Evolutionary conservation across 2,113 vertebrate genomes (phyloP), one percentile per base, ranked within the genome.

Genomic region (Archocentrus centrarchus): DNA sequence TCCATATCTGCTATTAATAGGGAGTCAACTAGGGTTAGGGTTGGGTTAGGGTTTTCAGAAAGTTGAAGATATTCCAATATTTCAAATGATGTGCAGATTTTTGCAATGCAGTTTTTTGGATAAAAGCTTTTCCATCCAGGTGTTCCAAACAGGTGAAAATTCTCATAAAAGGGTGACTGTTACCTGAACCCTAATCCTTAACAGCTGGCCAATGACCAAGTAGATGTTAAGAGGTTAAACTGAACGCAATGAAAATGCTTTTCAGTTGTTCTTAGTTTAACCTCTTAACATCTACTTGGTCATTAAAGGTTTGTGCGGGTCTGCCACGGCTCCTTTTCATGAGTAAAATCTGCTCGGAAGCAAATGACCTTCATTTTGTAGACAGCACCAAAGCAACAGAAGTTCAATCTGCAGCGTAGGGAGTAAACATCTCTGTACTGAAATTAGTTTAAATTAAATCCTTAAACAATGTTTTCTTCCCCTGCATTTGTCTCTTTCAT

Each of bases 361-460:
- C 7, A 66, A 66, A 50, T 32, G 44, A 73, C 47, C 47, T 73
- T 53, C 66, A 32, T 17, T 30, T 32, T 73, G 24, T 73, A 73
- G 24, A 73, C 6, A 3, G 44, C 44, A 73, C 44, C 27, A 70
- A 70, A 53, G 50, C 30, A 53, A 1, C 44, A 50, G 17, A n/a
- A 53, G 6, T 73, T 73, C 47, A 53, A 53, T 53, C 66, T 53
- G 68, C 47, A 32, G 13, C 32, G 53, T 55, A 8, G 47, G 47
- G 68, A 55, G 7, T 73, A 32, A 53, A 32, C 47, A 73, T 73
- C 47, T 73, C 68, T n/a, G 68, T n/a, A 11, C 47, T 0, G 27
- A 18, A 73, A 79, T 59, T 82, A 76, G 59, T 73, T 83, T 68
- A 30, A 60, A 81, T 37, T 75, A 64, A 75, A 22, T n/a, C 37